phyloP scores from a whole-genome alignment of 1,140 invertebrate genomes.

The Plutomurus gul region DNA sequence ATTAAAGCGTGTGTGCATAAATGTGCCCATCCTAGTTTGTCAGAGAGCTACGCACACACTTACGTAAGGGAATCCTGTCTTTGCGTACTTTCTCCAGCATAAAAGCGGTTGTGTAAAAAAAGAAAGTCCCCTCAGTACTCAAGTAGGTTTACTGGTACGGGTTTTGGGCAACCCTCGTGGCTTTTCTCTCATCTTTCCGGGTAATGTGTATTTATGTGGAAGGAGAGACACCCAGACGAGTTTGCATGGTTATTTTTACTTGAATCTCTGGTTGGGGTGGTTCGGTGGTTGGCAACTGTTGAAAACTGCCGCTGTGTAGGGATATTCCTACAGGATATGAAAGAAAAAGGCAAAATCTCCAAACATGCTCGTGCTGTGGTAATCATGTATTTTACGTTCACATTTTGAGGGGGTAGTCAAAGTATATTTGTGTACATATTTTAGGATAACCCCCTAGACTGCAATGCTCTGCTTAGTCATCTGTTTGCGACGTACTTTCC shows the following conservation, averaged over 20 bases:
- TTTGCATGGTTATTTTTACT: too few relatives aligned
- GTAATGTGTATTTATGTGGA: conserved; percentile 17
- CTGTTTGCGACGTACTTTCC: too few relatives aligned
- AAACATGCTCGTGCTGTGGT: not conserved
- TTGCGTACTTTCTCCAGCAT: too few relatives aligned
- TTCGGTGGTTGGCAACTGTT: not conserved
- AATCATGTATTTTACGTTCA: not conserved
- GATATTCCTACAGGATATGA: conserved; percentile 5
- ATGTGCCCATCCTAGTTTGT: too few relatives aligned
- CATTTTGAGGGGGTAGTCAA: not conserved
- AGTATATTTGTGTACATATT: not conserved
- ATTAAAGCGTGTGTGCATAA: not conserved
- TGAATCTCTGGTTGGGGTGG: conserved; percentile 6
- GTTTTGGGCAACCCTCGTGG: not conserved
- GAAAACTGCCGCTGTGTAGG: not conserved
- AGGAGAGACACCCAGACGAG: too few relatives aligned
- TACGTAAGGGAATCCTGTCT: too few relatives aligned
- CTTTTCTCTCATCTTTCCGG: conserved; percentile 1
- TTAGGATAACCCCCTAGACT: too few relatives aligned
- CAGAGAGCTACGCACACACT: too few relatives aligned
- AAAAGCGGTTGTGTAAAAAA: too few relatives aligned
- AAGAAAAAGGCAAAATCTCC: not conserved
- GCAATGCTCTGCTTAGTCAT: too few relatives aligned
- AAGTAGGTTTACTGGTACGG: not conserved
- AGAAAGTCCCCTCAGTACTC: not conserved